Base-by-base conservation (phyloP, 1,140 invertebrate genomes). In the Drosophila ohnishii region DNA sequence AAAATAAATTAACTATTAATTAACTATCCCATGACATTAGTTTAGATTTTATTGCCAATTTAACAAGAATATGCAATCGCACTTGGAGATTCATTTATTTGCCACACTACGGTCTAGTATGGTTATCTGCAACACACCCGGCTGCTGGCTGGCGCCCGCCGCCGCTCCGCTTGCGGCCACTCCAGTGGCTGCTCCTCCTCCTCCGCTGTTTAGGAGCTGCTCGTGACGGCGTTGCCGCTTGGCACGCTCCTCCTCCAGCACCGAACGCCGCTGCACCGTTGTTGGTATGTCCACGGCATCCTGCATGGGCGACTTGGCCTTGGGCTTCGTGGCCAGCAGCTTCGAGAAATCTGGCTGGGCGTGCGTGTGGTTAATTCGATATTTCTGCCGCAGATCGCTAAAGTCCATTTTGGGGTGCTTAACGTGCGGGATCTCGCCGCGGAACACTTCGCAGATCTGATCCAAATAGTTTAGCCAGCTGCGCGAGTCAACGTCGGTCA, bases 391-490 rank as follows among this genome's bases (percentile, higher is more conserved):
- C 55, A 92, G 56, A 57, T 92, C 92, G 22, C 90, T 83, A 35
- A 92, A 92, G 50, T 92, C 92, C 93, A 95, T 92, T 93, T 95
- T 95, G 25, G 94, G 94, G 92, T 96, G 95, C 91, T 96, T 96
- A 50, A 96, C 94, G 81, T 96, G 94, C 13, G 96, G 96, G 80
- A 97, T 96, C 92, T 97, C 96, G 66, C 96, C 95, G 64, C 95
- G 93, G 90, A 97, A 97, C 51, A 94, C 93, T 85, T 97, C 95
- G 90, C 97, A 97, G 73, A 98, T 94, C 93, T 97, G 96, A n/a
- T 96, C 95, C 44, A 98, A 92, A 90, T 98, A 98, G 45, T 95
- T 95, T 40, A 97, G 93, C 94, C 97, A 95, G 3, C 94, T 93
- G 32, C 96, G 92, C 79, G 95, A 95, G 90, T 98, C 96, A 10